Evolutionary conservation across 2,888 invertebrate species (phyloP), one percentile per base, ranked within the genome.

Genomic region (Orthonychiurus folsomi): DNA sequence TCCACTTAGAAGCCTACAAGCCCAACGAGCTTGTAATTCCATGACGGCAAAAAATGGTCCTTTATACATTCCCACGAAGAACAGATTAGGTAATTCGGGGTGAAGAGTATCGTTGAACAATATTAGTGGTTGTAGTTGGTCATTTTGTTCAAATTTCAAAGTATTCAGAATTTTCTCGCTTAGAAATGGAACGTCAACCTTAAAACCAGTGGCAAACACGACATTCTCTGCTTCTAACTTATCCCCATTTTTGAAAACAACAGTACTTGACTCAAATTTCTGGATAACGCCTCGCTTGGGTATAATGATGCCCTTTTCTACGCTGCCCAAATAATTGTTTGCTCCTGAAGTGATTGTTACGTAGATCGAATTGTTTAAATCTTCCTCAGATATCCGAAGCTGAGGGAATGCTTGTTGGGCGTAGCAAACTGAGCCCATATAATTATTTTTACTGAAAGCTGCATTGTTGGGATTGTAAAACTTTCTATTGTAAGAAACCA

Each of bases 21-120:
- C 62, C 57, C 25, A 62, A 12, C 58, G 2, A 28, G 62, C 57
- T 47, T 62, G 62, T 24, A 56, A 54, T 53, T 62, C 62, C 50
- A 62, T 58, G 1, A 58, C 47, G 15, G 18, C 50, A 24, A 58
- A 62, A 62, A 56, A 62, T 21, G 62, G 57, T 23, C 57, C 57
- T 27, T 58, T 57, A 50, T 58, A 62, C 57, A 62, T 53, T 18
- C 62, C 62, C 3, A 62, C 58, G 20, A 62, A 62, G 26, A 58
- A 57, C 20, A 62, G 20, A 26, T 47, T 47, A 20, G 21, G 23
- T n/a, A 62, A n/a, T 18, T 62, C 58, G 2, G 62, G 58, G 24
- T 58, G 58, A 5, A 48, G 2, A 18, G 23, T 15, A 15, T 9
- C 62, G 20, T 62, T 55, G 53, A 52, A 52, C 5, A 52, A 20